These are phyloP conservation scores for Phaethon lepturus DNA, from an alignment of 2,113 vertebrate species.

Conservation along the genomic window DNA sequence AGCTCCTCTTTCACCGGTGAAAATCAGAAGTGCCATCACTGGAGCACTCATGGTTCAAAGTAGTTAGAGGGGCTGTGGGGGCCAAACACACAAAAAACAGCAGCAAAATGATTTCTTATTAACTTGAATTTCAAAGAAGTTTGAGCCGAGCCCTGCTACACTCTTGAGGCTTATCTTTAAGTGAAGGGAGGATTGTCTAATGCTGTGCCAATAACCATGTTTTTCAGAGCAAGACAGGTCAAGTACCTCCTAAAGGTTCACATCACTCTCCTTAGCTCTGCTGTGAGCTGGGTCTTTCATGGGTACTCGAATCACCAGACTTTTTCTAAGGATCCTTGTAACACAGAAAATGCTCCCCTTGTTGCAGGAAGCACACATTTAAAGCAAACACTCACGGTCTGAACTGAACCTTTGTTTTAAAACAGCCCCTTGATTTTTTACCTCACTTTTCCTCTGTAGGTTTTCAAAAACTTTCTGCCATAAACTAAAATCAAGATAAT, in stretches of 20 bases:
- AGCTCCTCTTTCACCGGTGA: background rate
- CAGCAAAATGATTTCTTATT: background rate
- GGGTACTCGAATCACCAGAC: background rate
- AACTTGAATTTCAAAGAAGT: slow-evolving; percentile 36
- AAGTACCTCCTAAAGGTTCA: background rate
- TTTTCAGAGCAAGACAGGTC: background rate
- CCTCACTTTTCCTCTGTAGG: background rate
- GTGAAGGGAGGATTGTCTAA: background rate
- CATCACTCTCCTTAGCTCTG: background rate
- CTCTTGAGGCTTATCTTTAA: slow-evolving; percentile 38
- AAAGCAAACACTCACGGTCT: slow-evolving; percentile 33
- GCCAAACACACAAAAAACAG: background rate
- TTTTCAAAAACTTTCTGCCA: background rate
- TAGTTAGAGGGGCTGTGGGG: background rate
- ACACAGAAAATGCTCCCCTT: background rate
- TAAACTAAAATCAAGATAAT: background rate
- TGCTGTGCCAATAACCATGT: background rate
- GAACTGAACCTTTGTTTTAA: slow-evolving; percentile 28
- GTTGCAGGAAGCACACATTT: background rate
- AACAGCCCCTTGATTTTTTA: background rate
- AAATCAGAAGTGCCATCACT: background rate
- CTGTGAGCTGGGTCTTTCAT: background rate
- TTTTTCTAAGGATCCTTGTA: background rate
- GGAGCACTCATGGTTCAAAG: background rate
- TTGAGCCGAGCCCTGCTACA: background rate